These are phyloP conservation scores for Zoroaster sp. DNA, from an alignment of 53 echinoderm and acorn worm genomes.

Conservation along the genomic window DNA sequence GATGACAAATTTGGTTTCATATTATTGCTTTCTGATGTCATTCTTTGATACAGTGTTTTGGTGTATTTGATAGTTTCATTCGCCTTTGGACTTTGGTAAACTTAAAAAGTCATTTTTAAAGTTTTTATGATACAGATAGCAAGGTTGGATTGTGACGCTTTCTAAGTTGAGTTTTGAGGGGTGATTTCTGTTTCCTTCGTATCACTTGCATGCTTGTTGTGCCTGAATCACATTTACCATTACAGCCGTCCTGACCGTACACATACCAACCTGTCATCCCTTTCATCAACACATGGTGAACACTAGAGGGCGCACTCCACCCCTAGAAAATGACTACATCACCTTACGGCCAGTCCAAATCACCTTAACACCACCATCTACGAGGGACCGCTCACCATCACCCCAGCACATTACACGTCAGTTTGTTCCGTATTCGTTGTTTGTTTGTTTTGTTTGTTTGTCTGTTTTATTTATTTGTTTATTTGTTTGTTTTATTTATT, in stretches of 20 bases:
- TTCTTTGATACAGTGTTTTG: too few species aligned
- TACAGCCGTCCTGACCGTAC: conserved; percentile 42
- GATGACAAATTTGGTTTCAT: too few species aligned
- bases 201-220: not conserved
- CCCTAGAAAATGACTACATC: conserved; percentile 21
- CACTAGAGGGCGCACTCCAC: conserved; percentile 2
- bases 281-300: conserved; percentile 10
- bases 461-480: too few species aligned
- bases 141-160: too few species aligned
- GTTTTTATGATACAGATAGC: too few species aligned
- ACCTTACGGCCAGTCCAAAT: not conserved
- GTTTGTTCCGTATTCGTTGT: conserved; percentile 4
- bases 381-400: not conserved
- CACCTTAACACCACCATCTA: conserved; percentile 15
- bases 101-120: too few species aligned
- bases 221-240: not conserved
- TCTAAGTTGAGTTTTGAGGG: not conserved
- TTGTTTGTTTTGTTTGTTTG: not conserved
- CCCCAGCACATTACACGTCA: conserved; percentile 38
- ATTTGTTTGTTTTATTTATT: too few species aligned
- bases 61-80: too few species aligned
- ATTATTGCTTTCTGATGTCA: too few species aligned
- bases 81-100: too few species aligned
- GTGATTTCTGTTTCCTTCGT: not conserved
- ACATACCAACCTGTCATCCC: not conserved